Evolutionary conservation across 2,888 invertebrate species (phyloP), one percentile per base, ranked within the genome.

Genomic region (Gari tellinella): DNA sequence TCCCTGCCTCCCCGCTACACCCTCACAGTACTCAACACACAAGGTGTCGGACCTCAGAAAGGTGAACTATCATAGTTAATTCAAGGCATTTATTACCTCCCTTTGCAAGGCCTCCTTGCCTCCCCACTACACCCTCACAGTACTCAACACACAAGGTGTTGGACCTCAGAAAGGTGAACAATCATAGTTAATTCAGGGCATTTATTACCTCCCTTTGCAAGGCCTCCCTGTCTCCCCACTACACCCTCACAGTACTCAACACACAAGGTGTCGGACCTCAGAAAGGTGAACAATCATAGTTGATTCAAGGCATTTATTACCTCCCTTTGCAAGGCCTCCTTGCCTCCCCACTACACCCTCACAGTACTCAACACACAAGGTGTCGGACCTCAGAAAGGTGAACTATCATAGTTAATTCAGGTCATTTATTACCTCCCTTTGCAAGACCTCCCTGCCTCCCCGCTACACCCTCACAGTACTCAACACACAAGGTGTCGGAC

Each of bases 101-200:
- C 95, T 99, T 87, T 99, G 99, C 92, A 97, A 98, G 91, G 96
- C 97, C n/a, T 97, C 98, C 0, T 94, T 99, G 81, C 99, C 99
- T 0, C 97, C 97, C 0, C 97, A 97, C 93, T 99, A 99, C 93
- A 96, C 97, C 70, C 94, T 97, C 83, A 96, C 97, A 2, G 96
- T 98, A 49, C 94, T 98, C 77, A 96, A 90, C 78, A 77, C 88
- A 21, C 85, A 86, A 25, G 67, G 79, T 7, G 53, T 51, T 31
- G 17, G 72, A 17, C 67, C 74, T 17, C 79, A 79, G 43, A 74
- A 68, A 79, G 72, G 79, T 79, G n/a, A n/a, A n/a, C n/a, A n/a
- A n/a, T n/a, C n/a, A n/a, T n/a, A n/a, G n/a, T n/a, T n/a, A n/a
- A n/a, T n/a, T n/a, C n/a, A n/a, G n/a, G n/a, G 97, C 98, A 45